A percentile compares a stretch with the other conserved stretches of the same genome.
phyloP scores from a whole-genome alignment of 1,140 invertebrate species.

The Gryllus bimaculatus region DNA sequence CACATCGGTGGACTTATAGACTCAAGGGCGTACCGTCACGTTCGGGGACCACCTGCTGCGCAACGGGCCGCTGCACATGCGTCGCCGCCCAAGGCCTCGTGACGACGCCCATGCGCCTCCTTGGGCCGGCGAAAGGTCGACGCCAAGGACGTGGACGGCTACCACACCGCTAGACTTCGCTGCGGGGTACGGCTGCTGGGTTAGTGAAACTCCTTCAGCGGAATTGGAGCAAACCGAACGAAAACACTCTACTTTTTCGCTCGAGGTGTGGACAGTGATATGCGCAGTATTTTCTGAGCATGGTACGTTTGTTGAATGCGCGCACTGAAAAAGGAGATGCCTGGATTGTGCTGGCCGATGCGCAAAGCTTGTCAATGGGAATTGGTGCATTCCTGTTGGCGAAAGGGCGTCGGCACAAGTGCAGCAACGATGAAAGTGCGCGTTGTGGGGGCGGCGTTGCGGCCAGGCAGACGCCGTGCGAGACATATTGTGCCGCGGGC shows the following conservation, averaged over 20 bases:
- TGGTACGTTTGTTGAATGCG: neutral
- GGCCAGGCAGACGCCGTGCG: neutral
- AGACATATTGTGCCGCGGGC: neutral
- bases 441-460: neutral
- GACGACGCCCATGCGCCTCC: neutral
- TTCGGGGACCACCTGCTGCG: neutral
- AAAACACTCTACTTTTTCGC: neutral
- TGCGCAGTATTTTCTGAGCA: neutral
- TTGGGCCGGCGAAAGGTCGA: neutral
- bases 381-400: neutral
- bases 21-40: neutral
- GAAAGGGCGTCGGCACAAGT: neutral
- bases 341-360: neutral
- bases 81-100: neutral
- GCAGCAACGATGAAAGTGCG: neutral
- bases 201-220: neutral
- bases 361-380: neutral
- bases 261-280: neutral
- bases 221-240: neutral
- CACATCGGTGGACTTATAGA: neutral
- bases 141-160: neutral
- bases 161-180: neutral
- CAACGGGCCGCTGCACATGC: neutral
- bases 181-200: too few species aligned
- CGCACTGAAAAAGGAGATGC: neutral